Conservation (phyloP, 2,113 vertebrate genomes). For the Centropus bengalensis region DNA sequence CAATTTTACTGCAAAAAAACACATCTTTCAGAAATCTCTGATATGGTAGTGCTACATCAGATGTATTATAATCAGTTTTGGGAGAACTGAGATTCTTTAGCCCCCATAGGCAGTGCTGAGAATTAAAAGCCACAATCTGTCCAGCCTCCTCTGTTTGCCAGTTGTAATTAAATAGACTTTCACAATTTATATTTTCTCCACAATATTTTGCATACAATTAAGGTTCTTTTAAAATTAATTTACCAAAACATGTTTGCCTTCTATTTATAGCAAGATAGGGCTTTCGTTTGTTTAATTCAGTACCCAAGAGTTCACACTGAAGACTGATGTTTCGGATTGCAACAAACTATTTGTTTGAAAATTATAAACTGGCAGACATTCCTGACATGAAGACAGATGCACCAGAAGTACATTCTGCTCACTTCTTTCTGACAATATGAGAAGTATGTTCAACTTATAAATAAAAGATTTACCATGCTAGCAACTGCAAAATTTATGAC, state of each 20-base stretch:
- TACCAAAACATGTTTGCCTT: background rate
- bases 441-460: background rate
- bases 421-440: constrained; percentile 29
- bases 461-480: constrained; percentile 50
- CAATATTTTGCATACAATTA: background rate
- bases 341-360: background rate
- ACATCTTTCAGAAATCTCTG: background rate
- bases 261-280: background rate
- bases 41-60: background rate
- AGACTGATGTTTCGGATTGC: background rate
- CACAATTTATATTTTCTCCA: background rate
- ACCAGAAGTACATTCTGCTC: background rate
- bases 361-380: background rate
- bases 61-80: background rate
- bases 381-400: background rate
- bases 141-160: constrained; percentile 5
- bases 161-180: background rate
- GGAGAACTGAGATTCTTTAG: background rate
- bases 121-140: constrained; percentile 61
- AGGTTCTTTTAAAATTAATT: background rate
- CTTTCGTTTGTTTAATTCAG: background rate
- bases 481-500: constrained; percentile 50
- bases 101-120: background rate
- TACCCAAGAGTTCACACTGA: background rate
- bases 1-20: background rate